These are phyloP conservation scores for Columbina picui DNA, from an alignment of 2,113 vertebrate genomes.

Conservation along the genomic window DNA sequence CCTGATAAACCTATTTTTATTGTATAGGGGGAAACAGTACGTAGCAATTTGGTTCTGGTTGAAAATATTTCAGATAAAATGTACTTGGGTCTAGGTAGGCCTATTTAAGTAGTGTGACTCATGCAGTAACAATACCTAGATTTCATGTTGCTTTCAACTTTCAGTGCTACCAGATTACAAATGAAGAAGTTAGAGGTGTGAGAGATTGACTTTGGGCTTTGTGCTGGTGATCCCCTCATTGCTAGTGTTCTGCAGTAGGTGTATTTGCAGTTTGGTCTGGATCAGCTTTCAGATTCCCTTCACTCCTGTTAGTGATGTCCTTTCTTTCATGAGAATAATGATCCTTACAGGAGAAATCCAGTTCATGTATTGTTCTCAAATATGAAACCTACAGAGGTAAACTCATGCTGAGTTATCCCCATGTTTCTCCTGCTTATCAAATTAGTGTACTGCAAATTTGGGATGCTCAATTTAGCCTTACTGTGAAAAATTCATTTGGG, in stretches of 20 bases:
- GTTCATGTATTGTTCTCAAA: not conserved
- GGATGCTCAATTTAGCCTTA: conserved; percentile 53
- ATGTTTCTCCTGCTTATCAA: conserved; percentile 22
- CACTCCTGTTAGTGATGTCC: not conserved
- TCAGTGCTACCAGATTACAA: not conserved
- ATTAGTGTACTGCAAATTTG: conserved; percentile 47
- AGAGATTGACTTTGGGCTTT: not conserved
- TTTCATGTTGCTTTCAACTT: not conserved
- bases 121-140: not conserved
- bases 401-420: not conserved
- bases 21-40: not conserved
- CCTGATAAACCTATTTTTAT: not conserved
- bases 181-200: not conserved
- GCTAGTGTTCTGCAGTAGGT: not conserved
- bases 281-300: not conserved
- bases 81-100: not conserved
- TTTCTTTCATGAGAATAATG: not conserved
- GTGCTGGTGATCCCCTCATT: not conserved
- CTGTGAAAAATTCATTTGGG: conserved; percentile 66
- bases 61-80: not conserved
- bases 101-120: not conserved
- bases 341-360: not conserved
- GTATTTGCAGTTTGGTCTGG: not conserved
- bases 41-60: not conserved
- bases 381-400: not conserved